Evolutionary conservation across 2,113 vertebrate genomes (phyloP).

Genomic region (Struthidea cinerea): DNA sequence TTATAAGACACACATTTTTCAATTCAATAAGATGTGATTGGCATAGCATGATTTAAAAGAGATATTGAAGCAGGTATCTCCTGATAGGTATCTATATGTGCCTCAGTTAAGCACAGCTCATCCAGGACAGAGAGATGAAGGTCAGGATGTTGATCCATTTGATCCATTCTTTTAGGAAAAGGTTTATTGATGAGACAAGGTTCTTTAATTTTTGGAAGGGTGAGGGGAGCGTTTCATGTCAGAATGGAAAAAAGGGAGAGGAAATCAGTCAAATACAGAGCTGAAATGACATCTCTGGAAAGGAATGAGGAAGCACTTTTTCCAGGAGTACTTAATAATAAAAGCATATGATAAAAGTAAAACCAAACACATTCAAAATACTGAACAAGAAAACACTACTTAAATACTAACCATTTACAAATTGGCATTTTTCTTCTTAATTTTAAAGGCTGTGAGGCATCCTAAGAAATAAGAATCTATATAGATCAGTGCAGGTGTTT

Average conservation of each 20-base stretch:
- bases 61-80: not conserved
- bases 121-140: not conserved
- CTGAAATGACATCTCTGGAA: not conserved
- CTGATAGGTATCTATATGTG: not conserved
- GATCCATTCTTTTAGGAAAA: not conserved
- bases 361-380: not conserved
- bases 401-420: not conserved
- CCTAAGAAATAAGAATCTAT: conserved; percentile 10
- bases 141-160: not conserved
- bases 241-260: not conserved
- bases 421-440: not conserved
- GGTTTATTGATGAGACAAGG: not conserved
- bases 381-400: not conserved
- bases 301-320: not conserved
- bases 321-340: not conserved
- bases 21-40: not conserved
- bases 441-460: not conserved
- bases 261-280: not conserved
- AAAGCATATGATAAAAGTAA: not conserved
- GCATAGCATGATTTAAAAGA: not conserved
- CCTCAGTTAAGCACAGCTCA: not conserved
- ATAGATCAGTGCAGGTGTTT: not conserved
- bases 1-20: not conserved
- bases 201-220: not conserved
- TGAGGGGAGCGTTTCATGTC: not conserved